Conservation (phyloP, 2,888 invertebrate species). For the Pinctada fucata region DNA sequence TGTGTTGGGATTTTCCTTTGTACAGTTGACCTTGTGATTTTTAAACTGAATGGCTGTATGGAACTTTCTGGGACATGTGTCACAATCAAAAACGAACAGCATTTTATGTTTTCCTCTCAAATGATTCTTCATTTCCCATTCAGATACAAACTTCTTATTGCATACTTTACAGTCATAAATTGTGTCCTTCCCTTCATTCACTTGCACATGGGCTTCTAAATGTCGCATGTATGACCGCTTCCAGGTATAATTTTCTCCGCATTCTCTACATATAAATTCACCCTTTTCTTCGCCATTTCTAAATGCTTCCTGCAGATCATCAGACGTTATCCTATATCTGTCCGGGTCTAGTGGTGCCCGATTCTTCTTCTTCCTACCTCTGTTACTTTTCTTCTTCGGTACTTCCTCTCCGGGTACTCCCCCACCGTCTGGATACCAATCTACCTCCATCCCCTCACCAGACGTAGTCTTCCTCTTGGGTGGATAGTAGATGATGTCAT, state of each 20-base stretch:
- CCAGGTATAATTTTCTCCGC: conserved; percentile 9
- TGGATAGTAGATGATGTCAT: not conserved
- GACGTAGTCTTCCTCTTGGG: not conserved
- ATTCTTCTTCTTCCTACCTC: conserved; percentile 8
- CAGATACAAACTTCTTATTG: conserved; percentile 16
- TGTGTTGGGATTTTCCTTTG: conserved; percentile 3
- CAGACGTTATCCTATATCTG: conserved; percentile 18
- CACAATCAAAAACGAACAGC: conserved; percentile 24
- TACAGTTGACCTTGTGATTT: conserved; percentile 18
- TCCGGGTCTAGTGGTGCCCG: conserved; percentile 1
- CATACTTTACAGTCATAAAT: conserved; percentile 8
- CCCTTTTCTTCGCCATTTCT: conserved; percentile 24
- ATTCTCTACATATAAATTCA: conserved; percentile 11
- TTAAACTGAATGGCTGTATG: conserved; percentile 22
- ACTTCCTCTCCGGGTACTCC: not conserved
- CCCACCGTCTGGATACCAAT: not conserved
- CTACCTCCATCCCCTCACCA: not conserved
- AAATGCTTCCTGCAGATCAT: conserved; percentile 20
- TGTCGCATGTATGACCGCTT: conserved; percentile 25
- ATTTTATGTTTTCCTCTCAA: conserved; percentile 27
- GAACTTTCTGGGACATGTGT: conserved; percentile 22
- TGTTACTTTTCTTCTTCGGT: not conserved
- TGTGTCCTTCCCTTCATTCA: conserved; percentile 17
- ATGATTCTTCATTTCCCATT: conserved; percentile 30
- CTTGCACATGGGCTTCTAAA: conserved; percentile 10